Base-by-base conservation (phyloP, 2,797 vertebrate species). In the Spea hammondii region DNA sequence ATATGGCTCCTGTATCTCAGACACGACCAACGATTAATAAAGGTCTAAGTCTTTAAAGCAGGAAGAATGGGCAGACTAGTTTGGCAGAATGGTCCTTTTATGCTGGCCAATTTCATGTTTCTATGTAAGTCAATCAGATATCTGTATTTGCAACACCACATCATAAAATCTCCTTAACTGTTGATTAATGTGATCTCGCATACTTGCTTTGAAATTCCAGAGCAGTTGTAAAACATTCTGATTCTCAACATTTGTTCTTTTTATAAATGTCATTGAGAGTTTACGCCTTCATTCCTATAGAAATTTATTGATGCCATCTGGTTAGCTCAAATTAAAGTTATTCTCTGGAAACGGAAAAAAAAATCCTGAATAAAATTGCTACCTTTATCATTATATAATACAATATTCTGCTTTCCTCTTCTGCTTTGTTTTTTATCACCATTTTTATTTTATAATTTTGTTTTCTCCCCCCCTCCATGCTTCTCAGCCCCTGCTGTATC, bases 241-340 rank as follows among this genome's bases (percentile, higher is more conserved):
- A 72, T 45, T 57, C 17, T 51, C 70, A 68, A 46, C 65, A 49
- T 51, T 69, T 69, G 48, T 79, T 72, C 55, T 72, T 76, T 74
- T 79, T 73, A 79, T 74, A 69, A 74, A 72, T 45, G 69, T 74
- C 55, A 74, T 79, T 74, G 62, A 51, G 13, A 74, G 65, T 79
- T 79, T 74, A 79, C 78, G 70, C 78, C 65, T 69, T 67, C 48
- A 53, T 49, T 68, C 70, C 70, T 49, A 66, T 47, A 68, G 71
- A 74, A 79, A 74, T 74, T 50, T 73, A 74, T 74, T 68, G 44
- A 65, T 8, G 47, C 77, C 77, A 79, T 79, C 77, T 79, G 77
- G 49, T 74, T 62, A 17, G 53, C 50, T 74, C 54, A 49, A 53
- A 62, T 10, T 73, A 72, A 53, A 65, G 53, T 47, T 46, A 7